phyloP scores from a whole-genome alignment of 2,113 vertebrate species.

The Siphamia tubifer region DNA sequence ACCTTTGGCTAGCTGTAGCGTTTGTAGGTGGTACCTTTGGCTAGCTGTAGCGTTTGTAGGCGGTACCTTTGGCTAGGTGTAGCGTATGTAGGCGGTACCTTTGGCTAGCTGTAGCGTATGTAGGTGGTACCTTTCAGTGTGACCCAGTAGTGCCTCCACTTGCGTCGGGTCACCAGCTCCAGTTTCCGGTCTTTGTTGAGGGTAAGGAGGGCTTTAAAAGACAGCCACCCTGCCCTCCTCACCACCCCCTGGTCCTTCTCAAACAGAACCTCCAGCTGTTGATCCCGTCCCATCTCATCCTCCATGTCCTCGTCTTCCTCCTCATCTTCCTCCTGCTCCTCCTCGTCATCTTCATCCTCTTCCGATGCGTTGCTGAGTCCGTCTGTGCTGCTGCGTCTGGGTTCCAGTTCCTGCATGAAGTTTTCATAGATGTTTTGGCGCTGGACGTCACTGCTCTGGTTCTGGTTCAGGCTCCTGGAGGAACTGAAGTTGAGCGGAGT shows the following conservation, averaged over 20 bases:
- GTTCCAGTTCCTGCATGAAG: conserved; percentile 92
- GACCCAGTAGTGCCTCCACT: conserved; percentile 93
- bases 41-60: too few species aligned
- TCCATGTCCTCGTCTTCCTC: conserved; percentile 42
- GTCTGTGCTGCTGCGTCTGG: conserved; percentile 40
- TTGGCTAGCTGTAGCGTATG: too few species aligned
- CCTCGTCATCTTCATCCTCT: conserved; percentile 38
- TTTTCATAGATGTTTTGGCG: conserved; percentile 90
- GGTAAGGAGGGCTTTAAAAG: conserved; percentile 89
- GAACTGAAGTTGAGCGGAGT: conserved; percentile 57
- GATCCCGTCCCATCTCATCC: conserved; percentile 76
- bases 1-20: too few species aligned
- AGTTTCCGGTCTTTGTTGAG: conserved; percentile 90
- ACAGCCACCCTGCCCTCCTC: conserved; percentile 91
- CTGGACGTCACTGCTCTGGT: conserved; percentile 66
- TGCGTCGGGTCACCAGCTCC: conserved; percentile 86
- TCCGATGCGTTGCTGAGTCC: conserved; percentile 60
- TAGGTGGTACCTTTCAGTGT: conserved; percentile 92
- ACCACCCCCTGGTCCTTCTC: conserved; percentile 93
- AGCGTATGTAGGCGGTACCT: too few species aligned
- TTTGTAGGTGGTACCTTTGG: too few species aligned
- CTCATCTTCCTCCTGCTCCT: conserved; percentile 72
- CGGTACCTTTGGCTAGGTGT: too few species aligned
- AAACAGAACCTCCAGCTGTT: conserved; percentile 87
- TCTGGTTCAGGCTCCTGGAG: conserved; percentile 72